Evolutionary conservation across 2,888 invertebrate species (phyloP).

Genomic region (Megalurothrips usitatus): DNA sequence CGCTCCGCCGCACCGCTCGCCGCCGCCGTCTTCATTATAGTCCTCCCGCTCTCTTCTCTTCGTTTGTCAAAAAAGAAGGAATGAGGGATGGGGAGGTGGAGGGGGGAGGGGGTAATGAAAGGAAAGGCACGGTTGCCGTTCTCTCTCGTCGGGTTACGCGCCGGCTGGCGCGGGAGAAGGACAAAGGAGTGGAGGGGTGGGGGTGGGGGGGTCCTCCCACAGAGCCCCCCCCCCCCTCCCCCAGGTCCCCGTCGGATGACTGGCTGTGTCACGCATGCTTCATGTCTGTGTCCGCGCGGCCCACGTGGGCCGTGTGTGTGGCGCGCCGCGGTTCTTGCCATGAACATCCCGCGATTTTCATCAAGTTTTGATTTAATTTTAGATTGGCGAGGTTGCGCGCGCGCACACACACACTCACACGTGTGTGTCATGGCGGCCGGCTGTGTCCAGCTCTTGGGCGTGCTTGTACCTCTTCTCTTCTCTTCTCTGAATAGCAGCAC

Average conservation of each 20-base stretch:
- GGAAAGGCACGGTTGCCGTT: too few relatives aligned
- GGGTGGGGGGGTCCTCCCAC: not conserved
- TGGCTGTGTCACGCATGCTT: not conserved
- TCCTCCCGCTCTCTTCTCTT: not conserved
- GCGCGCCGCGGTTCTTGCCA: not conserved
- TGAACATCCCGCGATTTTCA: not conserved
- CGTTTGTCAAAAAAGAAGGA: slow-evolving; percentile 25
- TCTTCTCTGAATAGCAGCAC: too few relatives aligned
- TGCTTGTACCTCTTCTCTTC: too few relatives aligned
- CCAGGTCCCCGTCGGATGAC: not conserved
- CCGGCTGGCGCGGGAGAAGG: not conserved
- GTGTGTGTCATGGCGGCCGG: not conserved
- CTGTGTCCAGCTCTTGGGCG: too few relatives aligned
- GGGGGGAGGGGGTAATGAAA: not conserved
- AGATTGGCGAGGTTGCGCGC: not conserved
- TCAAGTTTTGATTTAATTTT: too few relatives aligned
- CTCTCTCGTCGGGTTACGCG: not conserved
- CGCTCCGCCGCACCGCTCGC: not conserved
- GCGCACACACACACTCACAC: too few relatives aligned
- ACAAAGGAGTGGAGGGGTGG: not conserved
- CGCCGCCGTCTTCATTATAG: not conserved
- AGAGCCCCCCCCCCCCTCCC: not conserved
- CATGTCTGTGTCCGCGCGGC: not conserved
- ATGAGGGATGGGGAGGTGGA: not conserved
- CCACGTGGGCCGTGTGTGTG: not conserved